A percentile compares a stretch with the other conserved stretches of the same genome.
phyloP scores from a whole-genome alignment of 2,888 invertebrate species.

The Phortica okadai region DNA sequence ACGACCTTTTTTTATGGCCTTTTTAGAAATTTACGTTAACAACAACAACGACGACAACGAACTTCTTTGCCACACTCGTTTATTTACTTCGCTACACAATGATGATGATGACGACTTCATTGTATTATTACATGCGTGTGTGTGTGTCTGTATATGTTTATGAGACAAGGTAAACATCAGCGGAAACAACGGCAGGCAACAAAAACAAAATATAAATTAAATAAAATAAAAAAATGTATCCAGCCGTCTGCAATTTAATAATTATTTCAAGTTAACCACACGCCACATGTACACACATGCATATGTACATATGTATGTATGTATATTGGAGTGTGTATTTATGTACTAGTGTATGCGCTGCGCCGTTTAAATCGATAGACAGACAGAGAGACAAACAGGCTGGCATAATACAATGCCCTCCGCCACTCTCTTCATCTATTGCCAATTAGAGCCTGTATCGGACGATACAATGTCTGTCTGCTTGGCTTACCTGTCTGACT shows the following conservation, averaged over 20 bases:
- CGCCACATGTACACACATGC: background rate
- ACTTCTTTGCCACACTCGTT: background rate
- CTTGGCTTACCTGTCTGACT: too few species aligned
- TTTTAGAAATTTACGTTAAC: conserved; percentile 22
- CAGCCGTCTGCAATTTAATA: conserved; percentile 31
- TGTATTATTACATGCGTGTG: background rate
- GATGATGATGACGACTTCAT: background rate
- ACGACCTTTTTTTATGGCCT: conserved; percentile 57
- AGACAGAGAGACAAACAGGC: background rate
- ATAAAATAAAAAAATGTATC: conserved; percentile 6
- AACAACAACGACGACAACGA: conserved; percentile 16
- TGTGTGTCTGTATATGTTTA: background rate
- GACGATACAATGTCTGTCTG: too few species aligned
- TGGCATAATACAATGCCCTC: background rate
- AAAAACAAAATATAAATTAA: background rate
- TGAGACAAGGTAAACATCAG: background rate
- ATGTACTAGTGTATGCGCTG: background rate
- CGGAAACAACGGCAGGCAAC: conserved; percentile 5
- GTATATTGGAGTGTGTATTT: background rate
- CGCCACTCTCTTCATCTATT: background rate
- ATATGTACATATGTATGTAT: background rate
- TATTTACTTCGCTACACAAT: background rate
- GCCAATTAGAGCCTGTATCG: background rate
- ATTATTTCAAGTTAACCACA: conserved; percentile 24
- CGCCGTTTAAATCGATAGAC: background rate